A percentile compares a stretch with the other conserved stretches of the same genome.
phyloP scores from a whole-genome alignment of 2,888 invertebrate species.

The Athetis lepigone region DNA sequence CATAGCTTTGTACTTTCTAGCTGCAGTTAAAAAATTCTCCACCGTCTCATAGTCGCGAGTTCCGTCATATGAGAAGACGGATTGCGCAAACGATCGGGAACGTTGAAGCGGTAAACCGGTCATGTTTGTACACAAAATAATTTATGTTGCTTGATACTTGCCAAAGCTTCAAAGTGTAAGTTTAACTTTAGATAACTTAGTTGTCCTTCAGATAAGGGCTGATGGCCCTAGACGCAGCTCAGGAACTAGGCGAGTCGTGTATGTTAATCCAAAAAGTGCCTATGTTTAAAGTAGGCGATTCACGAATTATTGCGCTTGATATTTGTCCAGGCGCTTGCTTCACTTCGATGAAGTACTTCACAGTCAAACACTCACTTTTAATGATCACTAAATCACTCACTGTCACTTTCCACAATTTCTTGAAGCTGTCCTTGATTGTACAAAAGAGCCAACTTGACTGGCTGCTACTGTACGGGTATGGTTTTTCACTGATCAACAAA shows the following conservation, averaged over 20 bases:
- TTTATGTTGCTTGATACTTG: background rate
- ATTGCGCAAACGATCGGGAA: constrained; percentile 47
- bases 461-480: background rate
- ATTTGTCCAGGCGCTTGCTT: constrained; percentile 19
- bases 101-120: constrained; percentile 35
- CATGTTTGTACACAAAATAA: background rate
- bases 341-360: background rate
- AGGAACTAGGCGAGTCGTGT: constrained; percentile 2
- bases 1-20: constrained; percentile 40
- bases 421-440: background rate
- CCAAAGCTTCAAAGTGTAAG: background rate
- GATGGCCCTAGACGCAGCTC: too few species aligned
- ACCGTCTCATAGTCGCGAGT: constrained; percentile 38
- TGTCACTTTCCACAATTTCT: background rate
- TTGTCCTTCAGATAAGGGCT: background rate
- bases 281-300: background rate
- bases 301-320: background rate
- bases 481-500: rapidly evolving
- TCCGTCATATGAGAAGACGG: constrained; percentile 41
- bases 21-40: constrained; percentile 35
- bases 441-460: constrained; percentile 36
- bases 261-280: constrained; percentile 27
- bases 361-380: background rate
- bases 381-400: background rate
- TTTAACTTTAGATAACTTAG: background rate